Conservation (phyloP, 2,113 vertebrate species). For the Alaudala cheleensis region DNA sequence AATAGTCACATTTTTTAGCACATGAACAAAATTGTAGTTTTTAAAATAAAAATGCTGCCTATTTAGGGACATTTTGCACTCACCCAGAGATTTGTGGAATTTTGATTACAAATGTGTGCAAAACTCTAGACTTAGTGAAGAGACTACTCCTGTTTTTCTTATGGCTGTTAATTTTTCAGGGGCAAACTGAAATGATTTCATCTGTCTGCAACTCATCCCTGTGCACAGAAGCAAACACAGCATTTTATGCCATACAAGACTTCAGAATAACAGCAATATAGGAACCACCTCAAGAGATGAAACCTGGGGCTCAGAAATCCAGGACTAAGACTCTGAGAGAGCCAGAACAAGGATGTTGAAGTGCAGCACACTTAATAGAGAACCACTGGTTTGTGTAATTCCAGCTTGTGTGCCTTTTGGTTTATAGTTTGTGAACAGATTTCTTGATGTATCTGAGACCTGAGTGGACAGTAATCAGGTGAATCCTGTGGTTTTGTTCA, state of each 20-base stretch:
- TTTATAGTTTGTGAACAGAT: background rate
- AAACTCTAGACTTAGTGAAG: background rate
- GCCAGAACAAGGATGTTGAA: background rate
- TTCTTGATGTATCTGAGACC: background rate
- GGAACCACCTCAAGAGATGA: background rate
- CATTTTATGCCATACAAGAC: background rate
- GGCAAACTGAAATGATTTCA: background rate
- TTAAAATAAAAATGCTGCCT: background rate
- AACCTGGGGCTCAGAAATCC: accelerated
- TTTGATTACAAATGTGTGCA: background rate
- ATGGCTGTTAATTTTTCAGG: background rate
- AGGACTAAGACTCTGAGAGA: background rate
- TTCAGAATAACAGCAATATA: background rate
- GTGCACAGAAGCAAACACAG: background rate
- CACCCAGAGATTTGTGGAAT: background rate
- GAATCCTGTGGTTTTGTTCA: background rate
- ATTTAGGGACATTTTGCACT: background rate
- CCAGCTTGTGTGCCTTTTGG: background rate
- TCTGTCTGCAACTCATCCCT: background rate
- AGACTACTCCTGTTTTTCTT: background rate
- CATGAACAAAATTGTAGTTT: background rate
- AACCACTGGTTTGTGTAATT: background rate
- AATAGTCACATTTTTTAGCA: background rate
- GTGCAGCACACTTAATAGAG: background rate
- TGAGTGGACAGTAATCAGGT: background rate